A percentile compares a stretch with the other conserved stretches of the same genome.
Evolutionary conservation across 2,113 vertebrate species (phyloP).

Genomic region (Steatornis caripensis): DNA sequence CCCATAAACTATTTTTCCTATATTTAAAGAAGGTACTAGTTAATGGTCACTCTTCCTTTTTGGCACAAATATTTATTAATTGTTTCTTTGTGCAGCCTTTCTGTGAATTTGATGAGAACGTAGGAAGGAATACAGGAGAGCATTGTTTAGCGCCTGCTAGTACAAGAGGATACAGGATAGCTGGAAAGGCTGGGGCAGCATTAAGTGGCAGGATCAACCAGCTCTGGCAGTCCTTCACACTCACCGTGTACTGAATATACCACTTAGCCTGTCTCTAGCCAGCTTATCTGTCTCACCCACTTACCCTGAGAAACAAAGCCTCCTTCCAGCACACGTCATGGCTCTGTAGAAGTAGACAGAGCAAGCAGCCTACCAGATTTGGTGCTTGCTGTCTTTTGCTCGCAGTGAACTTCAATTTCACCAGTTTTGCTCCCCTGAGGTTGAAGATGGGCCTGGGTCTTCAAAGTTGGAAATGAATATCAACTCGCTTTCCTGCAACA

Average conservation of each 20-base stretch:
- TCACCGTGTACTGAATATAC: neutral
- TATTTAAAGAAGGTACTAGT: neutral
- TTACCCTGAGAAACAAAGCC: neutral
- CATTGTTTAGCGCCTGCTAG: rapidly evolving
- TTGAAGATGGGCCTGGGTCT: neutral
- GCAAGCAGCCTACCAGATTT: neutral
- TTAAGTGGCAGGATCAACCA: neutral
- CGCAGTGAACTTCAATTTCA: neutral
- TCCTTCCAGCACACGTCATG: neutral
- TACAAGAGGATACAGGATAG: neutral
- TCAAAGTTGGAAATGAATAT: neutral
- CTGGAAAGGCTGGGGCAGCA: neutral
- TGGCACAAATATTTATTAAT: neutral
- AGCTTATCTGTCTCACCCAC: neutral
- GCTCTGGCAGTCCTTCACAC: neutral
- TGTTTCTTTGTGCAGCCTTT: neutral
- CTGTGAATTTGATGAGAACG: neutral
- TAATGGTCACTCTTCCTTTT: neutral
- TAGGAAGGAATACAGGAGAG: neutral
- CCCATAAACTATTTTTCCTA: neutral
- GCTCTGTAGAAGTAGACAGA: neutral
- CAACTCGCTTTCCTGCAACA: neutral
- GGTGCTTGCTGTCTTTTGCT: neutral
- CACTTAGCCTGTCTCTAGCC: neutral
- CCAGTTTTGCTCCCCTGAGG: neutral